phyloP scores from a whole-genome alignment of 2,888 invertebrate species.

The Morpho achilles region DNA sequence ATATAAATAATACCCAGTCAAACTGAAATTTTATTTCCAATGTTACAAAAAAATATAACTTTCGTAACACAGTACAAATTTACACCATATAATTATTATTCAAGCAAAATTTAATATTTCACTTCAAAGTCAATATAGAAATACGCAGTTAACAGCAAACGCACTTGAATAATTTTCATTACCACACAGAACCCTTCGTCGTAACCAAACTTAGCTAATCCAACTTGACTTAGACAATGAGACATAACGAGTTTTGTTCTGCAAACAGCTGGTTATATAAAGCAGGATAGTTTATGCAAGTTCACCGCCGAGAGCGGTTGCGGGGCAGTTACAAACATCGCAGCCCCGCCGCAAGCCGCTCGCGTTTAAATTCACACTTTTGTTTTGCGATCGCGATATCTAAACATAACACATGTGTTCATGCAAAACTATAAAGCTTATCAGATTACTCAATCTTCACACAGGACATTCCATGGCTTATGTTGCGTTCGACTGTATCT shows the following conservation, averaged over 20 bases:
- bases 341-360: conserved; percentile 27
- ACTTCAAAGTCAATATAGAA: no score
- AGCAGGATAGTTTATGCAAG: conserved; percentile 61
- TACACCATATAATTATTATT: no score
- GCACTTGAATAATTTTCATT: no score
- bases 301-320: conserved; percentile 33
- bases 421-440: conserved; percentile 6
- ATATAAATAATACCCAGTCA: no score
- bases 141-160: no score
- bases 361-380: conserved; percentile 23
- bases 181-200: no score
- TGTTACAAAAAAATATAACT: no score
- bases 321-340: conserved; percentile 12
- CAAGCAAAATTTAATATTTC: no score
- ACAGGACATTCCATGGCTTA: not conserved
- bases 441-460: not conserved
- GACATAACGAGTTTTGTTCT: conserved; percentile 40
- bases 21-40: no score
- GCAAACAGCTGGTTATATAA: conserved; percentile 59
- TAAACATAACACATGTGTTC: not conserved
- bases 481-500: not conserved
- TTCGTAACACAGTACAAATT: no score
- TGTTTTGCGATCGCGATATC: conserved; percentile 10
- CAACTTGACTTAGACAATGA: conserved; percentile 14
- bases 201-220: no score